Base-by-base conservation (phyloP, 2,797 vertebrate species). In the Phrynocephalus vlangalii region DNA sequence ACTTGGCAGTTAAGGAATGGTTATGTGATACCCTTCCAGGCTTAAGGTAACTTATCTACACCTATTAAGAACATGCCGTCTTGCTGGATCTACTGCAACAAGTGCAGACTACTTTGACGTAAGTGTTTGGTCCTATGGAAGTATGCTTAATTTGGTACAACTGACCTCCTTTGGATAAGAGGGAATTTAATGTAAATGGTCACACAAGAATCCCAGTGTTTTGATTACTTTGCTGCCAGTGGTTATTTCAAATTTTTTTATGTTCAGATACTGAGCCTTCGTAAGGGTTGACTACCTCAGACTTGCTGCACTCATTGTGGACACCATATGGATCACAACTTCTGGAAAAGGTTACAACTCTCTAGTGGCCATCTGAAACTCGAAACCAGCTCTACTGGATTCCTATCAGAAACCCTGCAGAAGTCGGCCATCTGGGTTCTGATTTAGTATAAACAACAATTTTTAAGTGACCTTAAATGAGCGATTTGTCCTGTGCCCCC, bases 401-500 rank as follows among this genome's bases (percentile, higher is more conserved):
- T 97, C 96, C 96, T 97, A 95, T 94, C 96, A 96, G 96, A 96
- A 96, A 96, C 95, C 95, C 96, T 96, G 94, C 96, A 96, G 95
- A 97, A 96, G 95, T 97, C 96, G 96, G 97, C 97, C 96, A 95
- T 96, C 96, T 97, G 96, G 95, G 96, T 97, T 97, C 96, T 95
- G 95, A 96, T 98, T 97, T 96, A 94, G 93, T 97, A 96, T 96
- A 95, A 95, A 96, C 95, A 95, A 97, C 96, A 96, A 97, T 98
- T 97, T 44, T 95, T 97, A 99, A 98, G 98, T 99, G 98, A 98
- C 98, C 98, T 99, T 99, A 99, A 88, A 97, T 97, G 96, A 96
- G 91, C 95, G 96, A 95, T 95, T 91, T 97, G 93, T 96, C 95
- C 92, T 89, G 84, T 97, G 96, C 95, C 96, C 96, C 95, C 95